These are phyloP conservation scores for Apostichopus japonicus DNA, from an alignment of 35 echinoderm and acorn worm genomes.

Conservation along the genomic window DNA sequence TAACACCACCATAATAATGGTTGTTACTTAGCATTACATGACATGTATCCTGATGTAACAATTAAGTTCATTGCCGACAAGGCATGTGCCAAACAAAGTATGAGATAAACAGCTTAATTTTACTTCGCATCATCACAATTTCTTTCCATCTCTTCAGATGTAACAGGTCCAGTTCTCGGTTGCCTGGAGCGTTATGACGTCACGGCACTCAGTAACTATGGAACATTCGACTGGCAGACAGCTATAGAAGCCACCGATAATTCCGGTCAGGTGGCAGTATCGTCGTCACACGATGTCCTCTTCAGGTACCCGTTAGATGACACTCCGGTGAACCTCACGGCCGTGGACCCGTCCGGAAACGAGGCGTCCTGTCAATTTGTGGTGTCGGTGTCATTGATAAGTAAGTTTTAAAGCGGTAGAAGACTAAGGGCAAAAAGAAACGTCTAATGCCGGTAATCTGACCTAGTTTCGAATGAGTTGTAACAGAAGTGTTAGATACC, in stretches of 20 bases:
- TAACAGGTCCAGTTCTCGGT: not conserved
- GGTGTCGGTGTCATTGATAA: not conserved
- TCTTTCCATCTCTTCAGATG: not conserved
- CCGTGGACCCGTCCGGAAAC: conserved; percentile 2
- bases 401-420: not conserved
- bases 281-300: not conserved
- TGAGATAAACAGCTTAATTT: too few species aligned
- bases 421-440: too few species aligned
- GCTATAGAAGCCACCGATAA: not conserved
- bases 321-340: not conserved
- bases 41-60: too few species aligned
- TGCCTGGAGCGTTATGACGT: not conserved
- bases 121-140: too few species aligned
- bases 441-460: too few species aligned
- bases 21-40: too few species aligned
- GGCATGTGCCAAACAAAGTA: too few species aligned
- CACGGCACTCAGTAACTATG: not conserved
- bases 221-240: conserved; percentile 14
- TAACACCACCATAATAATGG: too few species aligned
- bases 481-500: too few species aligned
- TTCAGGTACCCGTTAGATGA: not conserved
- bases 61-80: too few species aligned
- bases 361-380: not conserved
- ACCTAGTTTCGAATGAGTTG: too few species aligned
- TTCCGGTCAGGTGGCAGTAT: not conserved